Conservation (phyloP, 35 echinoderm and acorn worm species). For the Diadema setosum region DNA sequence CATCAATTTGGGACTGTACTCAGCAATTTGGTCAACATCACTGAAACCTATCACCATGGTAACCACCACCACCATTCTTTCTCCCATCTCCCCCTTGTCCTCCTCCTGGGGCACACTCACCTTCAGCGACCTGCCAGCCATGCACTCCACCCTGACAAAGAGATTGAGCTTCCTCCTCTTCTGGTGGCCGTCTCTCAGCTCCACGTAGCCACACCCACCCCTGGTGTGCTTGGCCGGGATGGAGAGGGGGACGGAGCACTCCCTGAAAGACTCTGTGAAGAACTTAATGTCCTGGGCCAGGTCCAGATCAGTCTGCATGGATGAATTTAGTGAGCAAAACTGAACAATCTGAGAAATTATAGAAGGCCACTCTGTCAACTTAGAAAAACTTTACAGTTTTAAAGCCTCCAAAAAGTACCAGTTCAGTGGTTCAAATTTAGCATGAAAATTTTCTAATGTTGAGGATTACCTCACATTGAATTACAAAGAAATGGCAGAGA, state of each 20-base stretch:
- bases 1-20: no score
- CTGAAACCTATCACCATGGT: not conserved
- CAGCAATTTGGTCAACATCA: not conserved
- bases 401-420: no score
- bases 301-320: conserved; percentile 72
- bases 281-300: conserved; percentile 55
- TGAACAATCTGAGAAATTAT: not conserved
- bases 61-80: not conserved
- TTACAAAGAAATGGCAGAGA: no score
- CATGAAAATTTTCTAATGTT: no score
- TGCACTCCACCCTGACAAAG: conserved; percentile 71
- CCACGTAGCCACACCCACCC: conserved; percentile 36
- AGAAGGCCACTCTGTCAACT: not conserved
- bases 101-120: not conserved
- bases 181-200: conserved; percentile 41
- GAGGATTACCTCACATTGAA: no score
- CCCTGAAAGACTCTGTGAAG: conserved; percentile 66
- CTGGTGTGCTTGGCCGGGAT: conserved; percentile 50
- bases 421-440: no score
- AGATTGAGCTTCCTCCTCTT: conserved; percentile 45
- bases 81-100: not conserved
- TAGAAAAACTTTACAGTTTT: no score
- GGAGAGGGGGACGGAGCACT: conserved; percentile 39
- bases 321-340: not conserved
- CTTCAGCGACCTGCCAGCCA: conserved; percentile 87